Base-by-base conservation (phyloP, 2,888 invertebrate species). In the Hypselothyrea guttata region DNA sequence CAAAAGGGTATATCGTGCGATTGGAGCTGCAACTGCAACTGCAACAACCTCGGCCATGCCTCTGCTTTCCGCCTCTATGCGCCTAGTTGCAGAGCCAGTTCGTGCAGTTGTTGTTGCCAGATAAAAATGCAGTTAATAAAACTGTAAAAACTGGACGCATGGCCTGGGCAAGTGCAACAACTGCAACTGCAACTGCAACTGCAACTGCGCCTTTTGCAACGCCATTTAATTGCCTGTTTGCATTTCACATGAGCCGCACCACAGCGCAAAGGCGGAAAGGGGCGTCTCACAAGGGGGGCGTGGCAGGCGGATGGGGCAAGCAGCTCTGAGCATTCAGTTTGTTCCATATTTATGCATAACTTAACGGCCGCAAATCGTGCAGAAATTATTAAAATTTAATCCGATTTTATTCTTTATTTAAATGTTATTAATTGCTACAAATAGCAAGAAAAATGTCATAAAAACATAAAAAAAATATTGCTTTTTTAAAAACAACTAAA, bases 111-210 rank as follows among this genome's bases (percentile, higher is more conserved):
- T 34, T 9, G 30, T 12, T 34, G 11, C 85, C 75, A 83, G 85
- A 85, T 83, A 85, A 84, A 85, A 82, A 84, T 84, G 87, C 86
- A 87, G 87, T 86, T 86, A 87, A 85, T 75, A 79, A 84, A 87
- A 87, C 88, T 87, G 87, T 87, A 87, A 87, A 87, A 87, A 87
- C 86, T 88, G 88, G 88, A 87, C 87, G 88, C 88, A 87, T 86
- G 65, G 75, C 52, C 66, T 65, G 63, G 64, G 84, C 84, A 79
- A 79, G 79, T 79, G 79, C 78, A 79, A 51, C 49, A 57, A 65
- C 55, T 51, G 63, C 55, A 70, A 69, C 68, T 57, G 70, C 45
- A 71, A 60, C 71, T 59, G 51, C 49, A 49, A 54, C 55, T 64
- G 65, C 49, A 42, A 62, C 61, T 44, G 71, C 73, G 72, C 75